Evolutionary conservation across 2,888 invertebrate genomes (phyloP).

Genomic region (Portevinia maculata): DNA sequence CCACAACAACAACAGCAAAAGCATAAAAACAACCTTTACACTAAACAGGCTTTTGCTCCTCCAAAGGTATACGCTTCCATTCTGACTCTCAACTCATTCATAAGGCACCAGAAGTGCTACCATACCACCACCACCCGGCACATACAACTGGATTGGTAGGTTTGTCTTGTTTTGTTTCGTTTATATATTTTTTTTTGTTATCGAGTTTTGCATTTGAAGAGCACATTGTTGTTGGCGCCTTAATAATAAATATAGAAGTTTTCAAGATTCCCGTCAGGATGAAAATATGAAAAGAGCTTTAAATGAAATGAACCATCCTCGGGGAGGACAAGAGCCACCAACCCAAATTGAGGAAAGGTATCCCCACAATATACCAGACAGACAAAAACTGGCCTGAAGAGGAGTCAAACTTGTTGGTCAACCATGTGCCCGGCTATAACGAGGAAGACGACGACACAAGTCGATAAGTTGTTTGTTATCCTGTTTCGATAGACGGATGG

Average conservation of each 20-base stretch:
- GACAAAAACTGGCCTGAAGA: conserved; percentile 41
- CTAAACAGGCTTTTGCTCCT: conserved; percentile 65
- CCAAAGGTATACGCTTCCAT: conserved; percentile 64
- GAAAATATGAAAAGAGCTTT: conserved; percentile 19
- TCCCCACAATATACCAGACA: conserved; percentile 37
- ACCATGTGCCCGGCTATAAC: conserved; percentile 46
- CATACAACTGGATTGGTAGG: conserved; percentile 73
- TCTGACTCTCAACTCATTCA: conserved; percentile 73
- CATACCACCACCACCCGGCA: conserved; percentile 55
- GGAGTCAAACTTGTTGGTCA: conserved; percentile 69
- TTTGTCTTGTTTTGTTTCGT: conserved; percentile 35
- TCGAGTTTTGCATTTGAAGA: conserved; percentile 72
- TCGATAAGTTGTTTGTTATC: conserved; percentile 63
- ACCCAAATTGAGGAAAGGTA: conserved; percentile 40
- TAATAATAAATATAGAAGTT: conserved; percentile 49
- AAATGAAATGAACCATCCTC: conserved; percentile 59
- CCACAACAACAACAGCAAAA: conserved; percentile 43
- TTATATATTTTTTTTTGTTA: conserved; percentile 25
- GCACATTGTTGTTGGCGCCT: conserved; percentile 51
- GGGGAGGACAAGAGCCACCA: conserved; percentile 18
- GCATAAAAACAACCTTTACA: conserved; percentile 52
- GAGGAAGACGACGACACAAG: background rate
- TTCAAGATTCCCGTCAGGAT: conserved; percentile 5
- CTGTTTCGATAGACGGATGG: conserved; percentile 69
- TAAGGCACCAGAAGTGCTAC: conserved; percentile 74